Base-by-base conservation (phyloP, 2,113 vertebrate species). In the Oryzias javanicus region DNA sequence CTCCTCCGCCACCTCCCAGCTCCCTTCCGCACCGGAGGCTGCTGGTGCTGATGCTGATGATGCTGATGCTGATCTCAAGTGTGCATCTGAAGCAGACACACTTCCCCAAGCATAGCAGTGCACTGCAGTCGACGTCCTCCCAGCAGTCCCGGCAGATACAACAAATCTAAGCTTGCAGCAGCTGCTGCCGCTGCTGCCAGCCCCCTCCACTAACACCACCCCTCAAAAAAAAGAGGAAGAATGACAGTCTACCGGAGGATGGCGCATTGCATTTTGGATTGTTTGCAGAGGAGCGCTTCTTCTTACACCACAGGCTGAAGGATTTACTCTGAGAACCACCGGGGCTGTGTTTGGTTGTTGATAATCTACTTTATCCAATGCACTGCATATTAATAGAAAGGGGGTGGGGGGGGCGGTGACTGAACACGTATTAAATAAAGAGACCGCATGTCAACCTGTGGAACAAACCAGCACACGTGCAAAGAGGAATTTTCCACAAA, bases 341-440 rank as follows among this genome's bases (percentile, higher is more conserved):
- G 44, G 22, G 16, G 64, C 42, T 44, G n/a, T 47, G n/a, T 47
- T 40, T 20, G 76, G 67, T 61, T 57, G 77, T 50, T 72, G 58
- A 70, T 74, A 56, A 67, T 49, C n/a, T 41, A 52, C 65, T 67
- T 17, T 58, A 59, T 4, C 10, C 29, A 49, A 61, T 42, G 57
- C 27, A 18, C n/a, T 57, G 78, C 49, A 76, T 80, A 63, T 72
- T 78, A 60, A 68, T 83, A 35, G 81, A 67, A 69, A 70, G 64
- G 64, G 63, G 45, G 8, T 8, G 18, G 18, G 56, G 41, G 47
- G 75, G 85, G 85, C 76, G 75, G 72, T 16, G 76, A 78, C 71
- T 67, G 24, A 22, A 56, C 44, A 62, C 58, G 40, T 41, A 49
- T 16, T 41, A 40, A 61, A 46, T 50, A 50, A 52, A 29, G 55